A percentile compares a stretch with the other conserved stretches of the same genome.
These are phyloP conservation scores for Ceratitis capitata DNA, from an alignment of 1,140 invertebrate species.

Conservation along the genomic window DNA sequence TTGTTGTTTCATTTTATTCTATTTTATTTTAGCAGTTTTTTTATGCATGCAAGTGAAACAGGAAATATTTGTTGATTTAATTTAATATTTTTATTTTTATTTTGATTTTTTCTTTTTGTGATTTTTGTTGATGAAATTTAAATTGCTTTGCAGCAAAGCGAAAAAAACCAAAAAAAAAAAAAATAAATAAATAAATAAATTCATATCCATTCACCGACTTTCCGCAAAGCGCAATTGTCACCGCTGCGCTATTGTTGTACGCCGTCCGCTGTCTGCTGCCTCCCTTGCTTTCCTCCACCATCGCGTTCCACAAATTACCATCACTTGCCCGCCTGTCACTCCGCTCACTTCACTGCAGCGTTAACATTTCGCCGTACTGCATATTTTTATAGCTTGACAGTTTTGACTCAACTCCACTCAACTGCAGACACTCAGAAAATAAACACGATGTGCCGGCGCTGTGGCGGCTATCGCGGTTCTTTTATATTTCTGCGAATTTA, in stretches of 20 bases:
- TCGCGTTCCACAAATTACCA: no score
- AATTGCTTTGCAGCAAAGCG: slow-evolving; percentile 25
- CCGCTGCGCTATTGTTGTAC: not conserved
- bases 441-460: not conserved
- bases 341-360: not conserved
- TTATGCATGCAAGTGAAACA: not conserved
- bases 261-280: not conserved
- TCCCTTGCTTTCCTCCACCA: not conserved
- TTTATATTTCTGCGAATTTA: slow-evolving; percentile 36
- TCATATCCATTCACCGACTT: not conserved
- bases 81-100: not conserved
- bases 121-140: slow-evolving; percentile 19
- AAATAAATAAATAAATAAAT: no score
- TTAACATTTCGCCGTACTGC: not conserved
- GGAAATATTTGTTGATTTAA: slow-evolving; percentile 36
- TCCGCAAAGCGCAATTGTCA: slow-evolving; percentile 25
- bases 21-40: no score
- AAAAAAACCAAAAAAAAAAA: no score
- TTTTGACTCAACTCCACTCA: slow-evolving; percentile 36
- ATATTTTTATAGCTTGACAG: slow-evolving; percentile 30
- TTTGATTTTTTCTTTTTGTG: not conserved
- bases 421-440: slow-evolving; percentile 30
- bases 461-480: not conserved
- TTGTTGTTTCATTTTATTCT: not conserved
- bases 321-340: not conserved